These are phyloP conservation scores for Zingel zingel DNA, from an alignment of 2,113 vertebrate species.

Conservation along the genomic window DNA sequence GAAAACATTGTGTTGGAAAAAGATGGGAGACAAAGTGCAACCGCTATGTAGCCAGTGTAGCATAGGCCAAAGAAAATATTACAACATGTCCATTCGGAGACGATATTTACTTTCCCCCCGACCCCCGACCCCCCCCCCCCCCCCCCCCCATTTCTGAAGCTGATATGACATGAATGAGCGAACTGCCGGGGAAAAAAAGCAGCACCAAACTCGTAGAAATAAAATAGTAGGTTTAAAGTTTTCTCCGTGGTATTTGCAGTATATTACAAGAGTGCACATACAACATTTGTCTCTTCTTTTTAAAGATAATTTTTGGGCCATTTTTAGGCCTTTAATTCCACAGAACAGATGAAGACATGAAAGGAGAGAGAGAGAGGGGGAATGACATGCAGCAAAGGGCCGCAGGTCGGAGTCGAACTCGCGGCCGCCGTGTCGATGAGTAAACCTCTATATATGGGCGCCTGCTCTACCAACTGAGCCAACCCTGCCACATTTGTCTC, in stretches of 20 bases:
- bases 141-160: neutral
- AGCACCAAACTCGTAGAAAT: neutral
- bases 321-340: too few relatives aligned
- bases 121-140: too few relatives aligned
- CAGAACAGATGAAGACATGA: too few relatives aligned
- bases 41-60: neutral
- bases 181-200: neutral
- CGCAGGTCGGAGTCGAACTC: too few relatives aligned
- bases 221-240: neutral
- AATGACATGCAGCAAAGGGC: too few relatives aligned
- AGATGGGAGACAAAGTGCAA: constrained; percentile 29
- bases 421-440: too few relatives aligned
- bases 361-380: too few relatives aligned
- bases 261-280: neutral
- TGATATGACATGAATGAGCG: neutral
- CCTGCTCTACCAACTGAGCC: too few relatives aligned
- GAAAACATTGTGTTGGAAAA: constrained; percentile 26
- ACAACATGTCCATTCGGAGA: constrained; percentile 1
- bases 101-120: constrained; percentile 6
- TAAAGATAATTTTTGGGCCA: too few relatives aligned
- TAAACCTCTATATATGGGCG: too few relatives aligned
- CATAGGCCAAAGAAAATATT: constrained; percentile 20
- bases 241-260: neutral
- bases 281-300: neutral
- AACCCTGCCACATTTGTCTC: neutral